Evolutionary conservation across 2,888 invertebrate species (phyloP), one percentile per base, ranked within the genome.

Genomic region (Anarsia innoxiella): DNA sequence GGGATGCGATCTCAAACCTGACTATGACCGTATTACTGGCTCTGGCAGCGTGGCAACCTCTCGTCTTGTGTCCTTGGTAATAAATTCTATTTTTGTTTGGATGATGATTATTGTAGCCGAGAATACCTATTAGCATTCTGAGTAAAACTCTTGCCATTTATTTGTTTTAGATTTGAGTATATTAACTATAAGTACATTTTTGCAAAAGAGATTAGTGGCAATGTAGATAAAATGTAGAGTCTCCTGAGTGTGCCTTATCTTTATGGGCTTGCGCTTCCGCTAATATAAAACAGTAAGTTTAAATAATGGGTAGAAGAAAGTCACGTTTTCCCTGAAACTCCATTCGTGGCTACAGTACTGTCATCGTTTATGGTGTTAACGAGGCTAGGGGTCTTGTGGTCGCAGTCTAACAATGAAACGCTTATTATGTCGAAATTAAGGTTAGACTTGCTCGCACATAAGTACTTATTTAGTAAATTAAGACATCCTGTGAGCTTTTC

Each of bases 291-390:
- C 59, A 57, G 56, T 56, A 48, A 54, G 56, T 58, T 47, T 46
- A 54, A 56, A 58, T 70, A 66, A 66, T 62, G 61, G 63, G 60
- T 62, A 59, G 55, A 67, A 61, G 64, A 74, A 62, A 73, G 74
- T 73, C 75, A 75, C 74, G 75, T 61, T 67, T 58, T 54, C 39
- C 51, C 58, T 60, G 59, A 67, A 66, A 66, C 54, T 56, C 69
- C 72, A 63, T 71, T 66, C 56, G 56, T 46, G 67, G 66, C 44
- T 48, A 65, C 63, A 59, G 60, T 62, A 60, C 65, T 65, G 63
- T 66, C 66, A 65, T 59, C 70, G 58, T 61, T 68, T 72, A 70
- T 63, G 73, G 73, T 59, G 59, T 59, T 70, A 72, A 75, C 66
- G 64, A 70, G 63, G 65, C 60, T 53, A 64, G 61, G 65, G 70